Evolutionary conservation across 1,140 invertebrate genomes (phyloP).

Genomic region (Himalopsyche phryganea): DNA sequence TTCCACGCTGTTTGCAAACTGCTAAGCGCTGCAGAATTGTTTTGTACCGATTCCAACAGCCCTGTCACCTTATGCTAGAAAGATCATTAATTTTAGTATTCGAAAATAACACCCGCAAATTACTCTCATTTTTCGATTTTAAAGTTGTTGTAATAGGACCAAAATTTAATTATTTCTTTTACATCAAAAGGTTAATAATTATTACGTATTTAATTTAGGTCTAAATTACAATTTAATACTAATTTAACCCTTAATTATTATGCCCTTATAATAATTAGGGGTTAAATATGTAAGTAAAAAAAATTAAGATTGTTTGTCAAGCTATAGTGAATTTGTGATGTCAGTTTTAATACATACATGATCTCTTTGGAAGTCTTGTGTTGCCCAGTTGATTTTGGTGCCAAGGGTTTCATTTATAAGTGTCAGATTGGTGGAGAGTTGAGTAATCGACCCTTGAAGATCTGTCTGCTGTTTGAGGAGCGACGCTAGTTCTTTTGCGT

Average conservation of each 20-base stretch:
- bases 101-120: too few relatives aligned
- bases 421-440: constrained; percentile 44
- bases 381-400: constrained; percentile 45
- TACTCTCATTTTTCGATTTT: too few relatives aligned
- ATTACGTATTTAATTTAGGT: too few relatives aligned
- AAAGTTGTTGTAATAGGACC: too few relatives aligned
- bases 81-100: constrained; percentile 7
- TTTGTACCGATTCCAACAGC: constrained; percentile 30
- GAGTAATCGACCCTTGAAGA: constrained; percentile 39
- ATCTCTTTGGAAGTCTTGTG: constrained; percentile 48
- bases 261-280: too few relatives aligned
- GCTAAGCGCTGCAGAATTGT: constrained; percentile 30
- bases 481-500: constrained; percentile 28
- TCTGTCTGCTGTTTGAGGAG: constrained; percentile 43
- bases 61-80: constrained; percentile 25
- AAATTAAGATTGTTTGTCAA: too few relatives aligned
- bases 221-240: too few relatives aligned
- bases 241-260: too few relatives aligned
- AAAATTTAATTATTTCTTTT: too few relatives aligned
- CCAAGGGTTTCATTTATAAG: constrained; percentile 48
- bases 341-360: constrained; percentile 47
- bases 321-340: too few relatives aligned
- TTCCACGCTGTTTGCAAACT: constrained; percentile 31
- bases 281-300: too few relatives aligned
- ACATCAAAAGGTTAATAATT: too few relatives aligned